Conservation (phyloP, 2,797 vertebrate genomes). For the Rhinogobio ventralis region DNA sequence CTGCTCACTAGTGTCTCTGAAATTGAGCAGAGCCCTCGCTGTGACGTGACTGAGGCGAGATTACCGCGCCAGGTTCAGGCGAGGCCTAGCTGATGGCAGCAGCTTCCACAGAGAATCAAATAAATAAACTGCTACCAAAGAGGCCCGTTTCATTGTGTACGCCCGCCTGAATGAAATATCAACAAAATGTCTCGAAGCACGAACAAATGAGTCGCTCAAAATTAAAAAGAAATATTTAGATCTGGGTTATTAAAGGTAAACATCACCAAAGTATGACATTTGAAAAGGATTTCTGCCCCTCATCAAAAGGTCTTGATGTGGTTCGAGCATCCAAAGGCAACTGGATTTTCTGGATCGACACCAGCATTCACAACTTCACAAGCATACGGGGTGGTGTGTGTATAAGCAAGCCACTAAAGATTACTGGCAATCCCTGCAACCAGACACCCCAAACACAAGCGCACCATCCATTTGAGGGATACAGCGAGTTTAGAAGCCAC, state of each 20-base stretch:
- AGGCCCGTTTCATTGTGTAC: conserved; percentile 65
- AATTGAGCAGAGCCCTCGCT: conserved; percentile 52
- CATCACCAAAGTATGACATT: conserved; percentile 65
- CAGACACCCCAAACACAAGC: conserved; percentile 34
- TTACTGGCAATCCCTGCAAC: conserved; percentile 60
- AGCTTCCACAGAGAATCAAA: conserved; percentile 61
- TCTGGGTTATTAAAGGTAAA: conserved; percentile 63
- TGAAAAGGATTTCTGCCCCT: conserved; percentile 50
- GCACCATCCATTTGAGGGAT: conserved; percentile 8
- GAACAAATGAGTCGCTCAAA: conserved; percentile 64
- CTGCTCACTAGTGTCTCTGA: conserved; percentile 62
- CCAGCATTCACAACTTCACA: conserved; percentile 54
- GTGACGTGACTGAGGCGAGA: conserved; percentile 39
- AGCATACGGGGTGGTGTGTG: conserved; percentile 44
- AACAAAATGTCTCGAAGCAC: conserved; percentile 65
- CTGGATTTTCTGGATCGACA: conserved; percentile 58
- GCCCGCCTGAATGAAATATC: conserved; percentile 64
- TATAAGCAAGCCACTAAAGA: conserved; percentile 56
- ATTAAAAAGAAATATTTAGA: conserved; percentile 72
- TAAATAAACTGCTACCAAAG: conserved; percentile 71
- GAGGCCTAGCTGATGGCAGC: conserved; percentile 58
- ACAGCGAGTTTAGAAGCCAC: conserved; percentile 24
- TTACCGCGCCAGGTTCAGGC: conserved; percentile 59
- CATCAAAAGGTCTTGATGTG: conserved; percentile 47
- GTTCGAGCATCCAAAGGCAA: conserved; percentile 53